Evolutionary conservation across 35 echinoderm and acorn worm genomes (phyloP).

Genomic region (Lytechinus pictus): DNA sequence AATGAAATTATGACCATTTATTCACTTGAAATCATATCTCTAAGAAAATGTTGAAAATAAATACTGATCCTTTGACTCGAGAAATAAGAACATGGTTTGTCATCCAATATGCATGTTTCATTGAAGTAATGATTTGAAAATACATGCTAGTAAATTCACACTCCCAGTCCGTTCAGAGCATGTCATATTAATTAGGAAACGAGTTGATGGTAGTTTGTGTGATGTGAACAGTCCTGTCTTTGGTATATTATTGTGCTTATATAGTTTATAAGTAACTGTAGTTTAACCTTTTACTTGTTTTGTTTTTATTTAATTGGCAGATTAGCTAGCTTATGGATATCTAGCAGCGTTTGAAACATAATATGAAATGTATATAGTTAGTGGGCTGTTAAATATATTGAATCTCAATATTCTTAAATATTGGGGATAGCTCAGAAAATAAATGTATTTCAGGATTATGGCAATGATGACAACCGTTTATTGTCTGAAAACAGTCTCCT

Average conservation of each 20-base stretch:
- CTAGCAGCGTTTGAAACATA: too few relatives aligned
- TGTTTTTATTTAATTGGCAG: neutral
- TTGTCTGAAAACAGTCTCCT: too few relatives aligned
- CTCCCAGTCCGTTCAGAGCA: neutral
- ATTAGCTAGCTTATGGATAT: neutral
- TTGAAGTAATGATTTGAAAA: neutral
- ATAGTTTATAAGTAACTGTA: neutral
- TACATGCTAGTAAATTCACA: neutral
- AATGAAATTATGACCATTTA: neutral
- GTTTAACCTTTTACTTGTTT: neutral
- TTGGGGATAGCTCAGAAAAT: too few relatives aligned
- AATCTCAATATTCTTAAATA: too few relatives aligned
- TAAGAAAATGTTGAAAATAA: neutral
- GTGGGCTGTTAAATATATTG: too few relatives aligned
- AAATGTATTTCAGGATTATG: too few relatives aligned
- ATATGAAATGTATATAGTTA: too few relatives aligned
- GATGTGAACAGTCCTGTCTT: neutral
- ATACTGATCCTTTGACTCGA: neutral
- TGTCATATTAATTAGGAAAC: neutral
- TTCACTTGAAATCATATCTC: neutral
- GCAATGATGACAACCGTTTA: too few relatives aligned
- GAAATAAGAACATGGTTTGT: neutral
- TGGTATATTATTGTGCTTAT: neutral
- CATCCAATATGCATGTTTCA: neutral
- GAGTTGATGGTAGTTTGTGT: conserved; percentile 7